Evolutionary conservation across 2,113 vertebrate species (phyloP).

Genomic region (Macquaria ambigua): DNA sequence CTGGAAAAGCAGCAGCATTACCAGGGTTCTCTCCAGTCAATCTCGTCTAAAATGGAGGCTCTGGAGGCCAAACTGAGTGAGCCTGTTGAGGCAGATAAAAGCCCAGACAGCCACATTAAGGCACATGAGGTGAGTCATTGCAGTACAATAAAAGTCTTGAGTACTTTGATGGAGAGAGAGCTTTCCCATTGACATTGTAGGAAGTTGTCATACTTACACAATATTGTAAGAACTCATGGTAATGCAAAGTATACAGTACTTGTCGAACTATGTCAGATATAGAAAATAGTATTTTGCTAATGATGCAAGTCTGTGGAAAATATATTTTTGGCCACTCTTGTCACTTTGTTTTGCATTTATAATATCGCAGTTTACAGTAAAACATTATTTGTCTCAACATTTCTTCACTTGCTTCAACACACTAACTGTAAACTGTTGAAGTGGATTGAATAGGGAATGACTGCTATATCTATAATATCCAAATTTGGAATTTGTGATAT

Average conservation of each 20-base stretch:
- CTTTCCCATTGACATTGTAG: background rate
- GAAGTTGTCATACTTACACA: background rate
- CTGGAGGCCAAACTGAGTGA: constrained; percentile 90
- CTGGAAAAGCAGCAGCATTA: constrained; percentile 96
- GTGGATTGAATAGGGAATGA: background rate
- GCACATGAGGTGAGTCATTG: constrained; percentile 89
- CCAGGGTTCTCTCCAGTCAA: constrained; percentile 93
- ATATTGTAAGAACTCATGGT: background rate
- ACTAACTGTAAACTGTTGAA: no score
- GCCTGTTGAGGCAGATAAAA: constrained; percentile 85
- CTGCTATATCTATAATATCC: background rate
- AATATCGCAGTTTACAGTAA: background rate
- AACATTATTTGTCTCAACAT: background rate
- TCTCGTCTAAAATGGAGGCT: constrained; percentile 96
- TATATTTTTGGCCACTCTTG: background rate
- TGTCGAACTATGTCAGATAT: background rate
- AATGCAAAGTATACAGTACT: background rate
- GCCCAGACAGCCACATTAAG: constrained; percentile 92
- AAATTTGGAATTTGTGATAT: background rate
- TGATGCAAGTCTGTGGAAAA: background rate
- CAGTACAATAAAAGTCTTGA: background rate
- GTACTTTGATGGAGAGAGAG: constrained; percentile 1
- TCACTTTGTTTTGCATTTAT: background rate
- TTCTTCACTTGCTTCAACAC: background rate
- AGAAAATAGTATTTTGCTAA: background rate